These are phyloP conservation scores for Drosophila tripunctata DNA, from an alignment of 2,888 invertebrate species.

Conservation along the genomic window DNA sequence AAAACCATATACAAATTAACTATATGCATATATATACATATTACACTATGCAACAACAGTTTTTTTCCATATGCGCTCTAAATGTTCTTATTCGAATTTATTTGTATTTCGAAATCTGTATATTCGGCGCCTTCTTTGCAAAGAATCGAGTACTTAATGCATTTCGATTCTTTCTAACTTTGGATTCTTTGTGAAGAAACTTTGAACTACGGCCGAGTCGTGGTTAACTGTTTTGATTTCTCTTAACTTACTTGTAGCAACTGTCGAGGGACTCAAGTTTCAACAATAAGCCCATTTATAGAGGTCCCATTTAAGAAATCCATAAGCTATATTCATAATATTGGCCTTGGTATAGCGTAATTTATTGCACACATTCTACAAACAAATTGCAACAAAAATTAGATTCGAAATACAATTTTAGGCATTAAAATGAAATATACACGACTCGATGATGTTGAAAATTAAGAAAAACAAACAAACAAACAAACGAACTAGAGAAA, in stretches of 20 bases:
- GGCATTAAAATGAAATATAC: constrained; percentile 71
- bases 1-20: constrained; percentile 23
- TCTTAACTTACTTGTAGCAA: constrained; percentile 50
- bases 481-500: constrained; percentile 22
- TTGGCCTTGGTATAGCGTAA: constrained; percentile 44
- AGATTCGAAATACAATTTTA: constrained; percentile 61
- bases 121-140: constrained; percentile 7
- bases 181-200: constrained; percentile 34
- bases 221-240: constrained; percentile 23
- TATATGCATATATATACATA: constrained; percentile 26
- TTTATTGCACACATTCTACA: constrained; percentile 52
- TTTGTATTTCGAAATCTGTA: constrained; percentile 36
- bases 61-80: constrained; percentile 55
- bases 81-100: constrained; percentile 66
- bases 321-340: constrained; percentile 36
- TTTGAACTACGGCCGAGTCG: constrained; percentile 57
- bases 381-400: constrained; percentile 30
- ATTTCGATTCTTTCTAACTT: neutral
- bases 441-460: constrained; percentile 34
- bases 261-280: constrained; percentile 74
- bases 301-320: constrained; percentile 51
- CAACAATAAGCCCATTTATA: constrained; percentile 69
- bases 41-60: constrained; percentile 34
- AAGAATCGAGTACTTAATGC: constrained; percentile 6
- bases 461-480: no score